Conservation (phyloP, 2,797 vertebrate genomes). For the Phaenicophaeus curvirostris region DNA sequence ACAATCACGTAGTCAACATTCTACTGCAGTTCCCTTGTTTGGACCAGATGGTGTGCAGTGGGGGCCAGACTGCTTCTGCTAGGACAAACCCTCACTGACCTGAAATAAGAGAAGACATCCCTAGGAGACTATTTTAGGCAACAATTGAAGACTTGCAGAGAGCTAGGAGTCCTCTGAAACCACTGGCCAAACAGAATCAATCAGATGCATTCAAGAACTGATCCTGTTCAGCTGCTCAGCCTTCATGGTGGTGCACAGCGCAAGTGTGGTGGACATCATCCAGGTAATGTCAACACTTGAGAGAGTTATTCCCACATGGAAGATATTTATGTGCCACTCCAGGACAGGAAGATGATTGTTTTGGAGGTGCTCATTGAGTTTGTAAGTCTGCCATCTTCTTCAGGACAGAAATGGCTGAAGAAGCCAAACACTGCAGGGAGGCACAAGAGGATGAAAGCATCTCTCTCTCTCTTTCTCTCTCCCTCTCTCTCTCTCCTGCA, state of each 20-base stretch:
- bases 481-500: background rate
- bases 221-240: background rate
- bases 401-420: background rate
- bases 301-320: rapidly evolving
- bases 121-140: background rate
- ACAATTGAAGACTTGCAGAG: background rate
- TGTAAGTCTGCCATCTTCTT: background rate
- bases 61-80: background rate
- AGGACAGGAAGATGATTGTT: background rate
- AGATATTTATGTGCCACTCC: background rate
- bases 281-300: background rate
- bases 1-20: background rate
- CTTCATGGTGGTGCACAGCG: background rate
- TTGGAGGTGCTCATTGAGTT: background rate
- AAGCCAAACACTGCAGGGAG: rapidly evolving
- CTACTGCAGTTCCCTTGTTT: background rate
- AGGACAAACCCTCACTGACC: background rate
- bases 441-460: background rate
- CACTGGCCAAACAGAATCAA: background rate
- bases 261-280: background rate
- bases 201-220: background rate
- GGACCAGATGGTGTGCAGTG: background rate
- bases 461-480: background rate
- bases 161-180: background rate
- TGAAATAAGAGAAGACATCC: background rate